A percentile compares a stretch with the other conserved stretches of the same genome.
These are phyloP conservation scores for Eulimnadia texana DNA, from an alignment of 1,140 invertebrate genomes.

Conservation along the genomic window DNA sequence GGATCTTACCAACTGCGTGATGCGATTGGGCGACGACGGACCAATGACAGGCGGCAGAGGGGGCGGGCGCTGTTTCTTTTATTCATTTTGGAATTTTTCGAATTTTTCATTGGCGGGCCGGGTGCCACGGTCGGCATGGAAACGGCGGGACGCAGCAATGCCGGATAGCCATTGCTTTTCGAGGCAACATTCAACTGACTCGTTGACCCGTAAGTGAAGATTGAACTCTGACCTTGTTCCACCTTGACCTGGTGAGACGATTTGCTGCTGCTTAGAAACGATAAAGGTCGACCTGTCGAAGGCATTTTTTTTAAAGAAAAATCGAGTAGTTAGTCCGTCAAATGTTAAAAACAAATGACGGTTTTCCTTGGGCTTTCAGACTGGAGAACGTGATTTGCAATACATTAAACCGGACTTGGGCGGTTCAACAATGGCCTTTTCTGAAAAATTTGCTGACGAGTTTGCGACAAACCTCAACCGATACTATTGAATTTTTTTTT, in stretches of 20 bases:
- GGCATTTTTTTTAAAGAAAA: neutral
- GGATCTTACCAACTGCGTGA: neutral
- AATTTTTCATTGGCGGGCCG: neutral
- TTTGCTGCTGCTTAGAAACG: neutral
- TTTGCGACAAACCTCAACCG: neutral
- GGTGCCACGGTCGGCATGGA: conserved; percentile 1
- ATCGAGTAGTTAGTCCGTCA: neutral
- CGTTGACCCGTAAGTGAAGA: neutral
- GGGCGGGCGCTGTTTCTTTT: neutral
- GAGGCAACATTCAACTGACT: neutral
- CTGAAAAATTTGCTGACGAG: neutral
- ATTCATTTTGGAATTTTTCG: neutral
- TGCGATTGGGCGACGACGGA: neutral
- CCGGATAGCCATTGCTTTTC: neutral
- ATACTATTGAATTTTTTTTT: neutral
- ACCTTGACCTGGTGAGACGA: neutral
- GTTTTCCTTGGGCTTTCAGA: neutral
- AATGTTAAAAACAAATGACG: neutral
- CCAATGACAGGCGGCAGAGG: neutral
- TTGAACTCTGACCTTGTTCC: neutral
- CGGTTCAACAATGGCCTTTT: neutral
- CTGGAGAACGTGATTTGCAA: neutral
- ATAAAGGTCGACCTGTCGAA: neutral
- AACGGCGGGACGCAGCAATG: conserved; percentile 3
- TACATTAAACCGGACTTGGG: neutral